Conservation (phyloP, 2,888 invertebrate species). For the Drosophila testacea region DNA sequence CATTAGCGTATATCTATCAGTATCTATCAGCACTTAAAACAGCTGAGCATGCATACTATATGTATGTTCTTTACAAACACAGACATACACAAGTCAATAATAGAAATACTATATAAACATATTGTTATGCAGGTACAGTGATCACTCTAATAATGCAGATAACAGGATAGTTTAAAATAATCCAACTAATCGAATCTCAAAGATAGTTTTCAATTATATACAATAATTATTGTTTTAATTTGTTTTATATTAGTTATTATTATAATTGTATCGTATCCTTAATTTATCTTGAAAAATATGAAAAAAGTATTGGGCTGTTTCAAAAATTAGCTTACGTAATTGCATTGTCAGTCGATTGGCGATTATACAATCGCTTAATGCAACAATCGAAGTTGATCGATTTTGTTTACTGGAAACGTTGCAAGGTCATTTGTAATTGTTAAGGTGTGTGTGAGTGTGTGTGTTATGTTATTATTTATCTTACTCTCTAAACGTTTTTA, state of each 20-base stretch:
- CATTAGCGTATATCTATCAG: conserved; percentile 30
- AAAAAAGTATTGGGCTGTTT: too few relatives aligned
- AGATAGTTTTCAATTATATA: background rate
- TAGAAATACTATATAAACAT: background rate
- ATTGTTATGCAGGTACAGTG: conserved; percentile 22
- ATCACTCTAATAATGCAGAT: background rate
- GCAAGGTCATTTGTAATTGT: conserved; percentile 59
- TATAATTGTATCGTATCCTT: too few relatives aligned
- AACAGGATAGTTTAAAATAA: background rate
- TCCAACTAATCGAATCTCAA: background rate
- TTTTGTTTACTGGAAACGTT: conserved; percentile 43
- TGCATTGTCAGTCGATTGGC: conserved; percentile 46
- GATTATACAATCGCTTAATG: conserved; percentile 51
- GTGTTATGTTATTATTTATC: conserved; percentile 34
- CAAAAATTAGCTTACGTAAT: conserved; percentile 15
- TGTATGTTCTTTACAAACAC: background rate
- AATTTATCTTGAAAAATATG: too few relatives aligned
- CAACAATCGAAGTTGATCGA: conserved; percentile 61
- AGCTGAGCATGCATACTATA: conserved; percentile 32
- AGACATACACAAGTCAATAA: conserved; percentile 19
- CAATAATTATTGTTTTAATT: too few relatives aligned
- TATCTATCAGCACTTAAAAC: conserved; percentile 25
- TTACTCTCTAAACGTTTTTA: conserved; percentile 76
- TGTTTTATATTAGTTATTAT: too few relatives aligned
- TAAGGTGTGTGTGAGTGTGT: background rate